Evolutionary conservation across 2,113 vertebrate species (phyloP), one percentile per base, ranked within the genome.

Genomic region (Festucalex cinctus): DNA sequence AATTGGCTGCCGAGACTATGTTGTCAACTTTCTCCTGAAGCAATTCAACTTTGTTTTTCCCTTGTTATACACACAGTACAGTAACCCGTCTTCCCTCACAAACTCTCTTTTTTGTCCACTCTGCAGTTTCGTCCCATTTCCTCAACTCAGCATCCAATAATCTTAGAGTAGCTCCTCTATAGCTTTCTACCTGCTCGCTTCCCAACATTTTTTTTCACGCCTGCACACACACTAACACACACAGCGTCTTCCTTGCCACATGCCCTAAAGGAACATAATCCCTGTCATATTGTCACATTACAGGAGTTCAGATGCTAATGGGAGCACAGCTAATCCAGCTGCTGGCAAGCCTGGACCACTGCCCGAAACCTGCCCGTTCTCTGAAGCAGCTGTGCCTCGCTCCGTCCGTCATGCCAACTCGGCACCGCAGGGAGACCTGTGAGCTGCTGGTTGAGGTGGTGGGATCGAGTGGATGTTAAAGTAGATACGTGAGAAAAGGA

Each of bases 251-350:
- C 64, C 73, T 65, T 74, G 70, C 71, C 74, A 53, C 71, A 73
- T 66, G 68, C 66, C 82, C 80, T 71, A 74, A 78, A 74, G 80
- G 69, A 78, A 76, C 79, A 74, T 86, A 86, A 88, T 88, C 86
- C 80, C 66, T 86, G 82, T 86, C 88, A 90, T 87, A 90, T 86
- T 91, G 88, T 89, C 86, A 85, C 68, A 86, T 89, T 89, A 90
- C 86, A 79, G 78, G 79, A 86, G 85, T 86, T 89, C 88, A 91
- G 79, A 85, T 85, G 87, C 84, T 89, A 90, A 90, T 87, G 78
- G 81, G 71, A 76, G 68, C 77, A 64, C 70, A 65, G 79, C 83
- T 89, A 90, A 90, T 90, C 86, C 87, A 90, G 89, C 87, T 87
- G 88, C 76, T 13, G 76, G 82, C 77, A 48, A 80, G 60, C 65